phyloP scores from a whole-genome alignment of 2,113 vertebrate genomes.

The Scalopus aquaticus region DNA sequence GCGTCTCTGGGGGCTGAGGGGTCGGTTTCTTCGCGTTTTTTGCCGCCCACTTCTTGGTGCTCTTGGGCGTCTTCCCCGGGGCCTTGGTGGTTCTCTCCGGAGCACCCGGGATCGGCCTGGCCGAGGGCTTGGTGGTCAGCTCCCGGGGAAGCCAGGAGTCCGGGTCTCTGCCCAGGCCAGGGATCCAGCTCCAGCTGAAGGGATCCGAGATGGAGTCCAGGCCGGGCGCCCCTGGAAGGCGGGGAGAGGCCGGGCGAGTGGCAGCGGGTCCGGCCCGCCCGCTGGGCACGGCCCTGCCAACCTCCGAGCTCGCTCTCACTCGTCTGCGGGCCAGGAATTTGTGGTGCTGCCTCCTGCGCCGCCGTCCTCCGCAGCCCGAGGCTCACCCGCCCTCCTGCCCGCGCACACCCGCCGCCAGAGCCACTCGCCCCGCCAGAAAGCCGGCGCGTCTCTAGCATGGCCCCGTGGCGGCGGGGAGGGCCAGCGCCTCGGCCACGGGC shows the following conservation, averaged over 20 bases:
- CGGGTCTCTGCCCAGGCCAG: slow-evolving; percentile 35
- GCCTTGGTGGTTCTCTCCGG: not conserved
- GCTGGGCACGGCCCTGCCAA: not conserved
- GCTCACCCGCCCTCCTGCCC: too few species aligned
- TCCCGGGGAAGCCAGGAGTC: slow-evolving; percentile 36
- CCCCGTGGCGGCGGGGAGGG: too few species aligned
- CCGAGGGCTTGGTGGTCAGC: slow-evolving; percentile 48
- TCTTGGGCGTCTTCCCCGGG: slow-evolving; percentile 58
- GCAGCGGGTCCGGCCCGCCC: not conserved
- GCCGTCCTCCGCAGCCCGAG: too few species aligned
- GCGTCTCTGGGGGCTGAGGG: not conserved
- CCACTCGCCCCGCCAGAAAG: too few species aligned
- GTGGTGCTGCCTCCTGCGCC: too few species aligned
- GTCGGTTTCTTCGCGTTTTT: slow-evolving; percentile 51
- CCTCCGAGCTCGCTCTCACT: not conserved
- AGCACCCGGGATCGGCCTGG: not conserved
- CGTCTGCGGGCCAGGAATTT: too few species aligned
- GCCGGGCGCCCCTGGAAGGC: slow-evolving; percentile 48
- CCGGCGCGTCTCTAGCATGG: too few species aligned
- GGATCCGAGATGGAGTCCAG: slow-evolving; percentile 71
- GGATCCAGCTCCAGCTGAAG: slow-evolving; percentile 78
- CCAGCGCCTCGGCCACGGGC: too few species aligned
- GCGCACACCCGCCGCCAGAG: too few species aligned
- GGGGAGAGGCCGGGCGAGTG: not conserved
- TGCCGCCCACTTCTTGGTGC: slow-evolving; percentile 72